Evolutionary conservation across 1,140 invertebrate genomes (phyloP).

Genomic region (Ladona fulva): DNA sequence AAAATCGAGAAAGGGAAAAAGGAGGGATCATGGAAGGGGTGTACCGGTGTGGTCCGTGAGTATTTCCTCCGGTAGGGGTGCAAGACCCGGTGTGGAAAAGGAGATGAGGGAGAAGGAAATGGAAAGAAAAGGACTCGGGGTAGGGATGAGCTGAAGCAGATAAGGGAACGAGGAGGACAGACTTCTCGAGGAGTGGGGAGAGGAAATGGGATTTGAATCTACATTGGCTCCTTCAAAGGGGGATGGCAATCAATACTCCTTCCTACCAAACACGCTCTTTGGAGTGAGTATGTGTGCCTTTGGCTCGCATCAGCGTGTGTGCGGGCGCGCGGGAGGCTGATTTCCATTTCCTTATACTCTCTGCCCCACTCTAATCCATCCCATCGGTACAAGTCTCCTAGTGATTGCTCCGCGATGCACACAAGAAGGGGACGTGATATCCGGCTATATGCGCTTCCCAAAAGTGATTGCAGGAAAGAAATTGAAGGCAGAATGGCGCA

Average conservation of each 20-base stretch:
- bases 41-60: background rate
- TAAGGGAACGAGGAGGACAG: background rate
- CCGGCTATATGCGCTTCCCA: background rate
- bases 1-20: background rate
- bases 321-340: background rate
- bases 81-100: background rate
- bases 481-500: too few relatives aligned
- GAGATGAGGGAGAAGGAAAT: background rate
- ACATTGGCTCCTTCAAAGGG: slow-evolving; percentile 3
- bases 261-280: background rate
- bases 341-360: slow-evolving; percentile 2
- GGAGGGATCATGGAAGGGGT: background rate
- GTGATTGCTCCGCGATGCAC: background rate
- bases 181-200: background rate
- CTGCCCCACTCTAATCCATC: background rate
- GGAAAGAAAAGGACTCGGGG: background rate
- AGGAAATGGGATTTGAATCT: slow-evolving; percentile 9
- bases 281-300: background rate
- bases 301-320: background rate
- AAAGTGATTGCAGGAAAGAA: slow-evolving; percentile 4
- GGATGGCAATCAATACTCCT: slow-evolving; percentile 4
- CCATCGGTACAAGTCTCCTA: background rate
- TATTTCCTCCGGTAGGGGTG: too few relatives aligned
- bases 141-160: background rate
- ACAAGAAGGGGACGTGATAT: background rate